Evolutionary conservation across 2,113 vertebrate species (phyloP), one percentile per base, ranked within the genome.

Genomic region (Clarias macrocephalus): DNA sequence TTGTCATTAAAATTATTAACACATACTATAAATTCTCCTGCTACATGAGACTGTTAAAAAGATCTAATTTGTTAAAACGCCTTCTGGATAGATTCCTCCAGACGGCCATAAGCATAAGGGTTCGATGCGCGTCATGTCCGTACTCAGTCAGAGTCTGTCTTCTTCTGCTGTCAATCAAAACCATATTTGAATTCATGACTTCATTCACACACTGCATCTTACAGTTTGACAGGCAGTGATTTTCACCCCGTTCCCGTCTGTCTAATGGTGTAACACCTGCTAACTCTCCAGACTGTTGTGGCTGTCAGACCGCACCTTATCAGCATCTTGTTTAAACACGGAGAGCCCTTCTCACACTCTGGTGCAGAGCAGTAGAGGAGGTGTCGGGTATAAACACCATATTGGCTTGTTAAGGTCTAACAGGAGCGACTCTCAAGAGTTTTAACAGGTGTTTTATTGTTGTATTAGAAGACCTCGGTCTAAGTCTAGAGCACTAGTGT

Each of bases 181-280:
- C 23, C 80, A 65, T 37, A 83, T n/a, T 21, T n/a, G 25, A 4
- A 48, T 48, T 48, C 42, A 48, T 48, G 42, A 48, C 42, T 37
- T 60, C 73, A 63, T 30, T 54, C 66, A 66, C 82, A 85, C 60
- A 52, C 77, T 42, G 42, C 65, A 81, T 48, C 28, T 73, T 57
- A 16, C 48, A 70, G 37, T 77, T 77, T 62, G 13, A 82, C 73
- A 56, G 52, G 63, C 12, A 66, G 11, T 15, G 15, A 30, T 33
- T 59, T 88, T 88, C n/a, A 82, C 84, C 77, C 87, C 85, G 54
- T 79, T 28, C 10, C 30, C 19, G 79, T 37, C 65, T 86, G 60
- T 48, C 72, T 85, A 62, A 63, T 85, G 62, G 73, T 82, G 23
- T 62, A 63, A 80, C 87, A 80, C 63, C 75, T 56, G 75, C 75